Evolutionary conservation across 2,888 invertebrate genomes (phyloP).

Genomic region (Bhutanitis thaidina): DNA sequence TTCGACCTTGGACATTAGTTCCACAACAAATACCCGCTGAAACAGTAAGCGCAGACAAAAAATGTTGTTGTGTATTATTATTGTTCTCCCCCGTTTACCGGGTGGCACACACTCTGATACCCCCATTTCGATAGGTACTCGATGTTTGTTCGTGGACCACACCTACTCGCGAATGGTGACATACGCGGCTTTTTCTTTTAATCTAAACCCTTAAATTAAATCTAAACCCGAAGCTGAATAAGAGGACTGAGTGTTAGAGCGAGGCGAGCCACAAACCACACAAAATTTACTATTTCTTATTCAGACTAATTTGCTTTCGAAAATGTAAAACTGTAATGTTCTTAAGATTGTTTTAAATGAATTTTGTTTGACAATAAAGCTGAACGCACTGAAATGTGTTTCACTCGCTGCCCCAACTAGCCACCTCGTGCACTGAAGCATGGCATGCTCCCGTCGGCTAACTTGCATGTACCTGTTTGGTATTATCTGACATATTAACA

Average conservation of each 20-base stretch:
- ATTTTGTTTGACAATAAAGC: slow-evolving; percentile 70
- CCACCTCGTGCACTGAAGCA: slow-evolving; percentile 67
- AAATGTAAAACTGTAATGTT: slow-evolving; percentile 54
- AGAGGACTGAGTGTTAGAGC: slow-evolving; percentile 28
- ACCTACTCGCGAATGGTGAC: slow-evolving; percentile 40
- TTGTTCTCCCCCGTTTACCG: slow-evolving; percentile 70
- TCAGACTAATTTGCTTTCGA: slow-evolving; percentile 51
- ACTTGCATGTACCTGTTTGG: slow-evolving; percentile 58
- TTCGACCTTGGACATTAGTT: slow-evolving; percentile 77
- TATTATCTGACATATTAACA: slow-evolving; percentile 31
- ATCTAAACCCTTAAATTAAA: no score
- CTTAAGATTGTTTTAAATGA: slow-evolving; percentile 49
- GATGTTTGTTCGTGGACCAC: slow-evolving; percentile 43
- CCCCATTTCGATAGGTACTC: slow-evolving; percentile 34
- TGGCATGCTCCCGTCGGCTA: slow-evolving; percentile 65
- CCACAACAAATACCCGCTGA: slow-evolving; percentile 73
- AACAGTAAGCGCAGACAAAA: slow-evolving; percentile 75
- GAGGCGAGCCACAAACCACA: slow-evolving; percentile 56
- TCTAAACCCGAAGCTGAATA: slow-evolving; percentile 22
- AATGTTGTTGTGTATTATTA: slow-evolving; percentile 75
- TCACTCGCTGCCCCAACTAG: slow-evolving; percentile 69
- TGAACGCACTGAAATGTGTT: slow-evolving; percentile 76
- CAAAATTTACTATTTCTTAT: slow-evolving; percentile 51
- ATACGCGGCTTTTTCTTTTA: slow-evolving; percentile 41
- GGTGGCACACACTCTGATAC: slow-evolving; percentile 50